phyloP scores from a whole-genome alignment of 2,888 invertebrate species.

The Carterocephalus palaemon region DNA sequence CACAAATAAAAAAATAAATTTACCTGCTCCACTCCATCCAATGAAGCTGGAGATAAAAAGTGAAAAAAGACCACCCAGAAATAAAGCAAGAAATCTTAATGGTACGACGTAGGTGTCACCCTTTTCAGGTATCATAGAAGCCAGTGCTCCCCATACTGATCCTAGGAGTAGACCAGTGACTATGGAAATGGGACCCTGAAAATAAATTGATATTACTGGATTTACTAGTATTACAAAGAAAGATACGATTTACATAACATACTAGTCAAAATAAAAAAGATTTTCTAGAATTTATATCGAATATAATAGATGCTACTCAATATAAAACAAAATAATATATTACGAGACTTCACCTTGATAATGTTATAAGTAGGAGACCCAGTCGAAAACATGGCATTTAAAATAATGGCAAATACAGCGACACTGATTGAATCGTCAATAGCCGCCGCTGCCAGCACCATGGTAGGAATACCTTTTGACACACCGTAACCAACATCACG shows the following conservation, averaged over 20 bases:
- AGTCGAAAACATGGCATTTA: slow-evolving; percentile 87
- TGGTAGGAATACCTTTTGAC: slow-evolving; percentile 91
- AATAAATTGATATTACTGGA: slow-evolving; percentile 28
- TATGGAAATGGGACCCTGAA: slow-evolving; percentile 83
- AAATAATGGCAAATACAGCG: slow-evolving; percentile 88
- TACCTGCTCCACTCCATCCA: slow-evolving; percentile 80
- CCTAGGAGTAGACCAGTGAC: slow-evolving; percentile 85
- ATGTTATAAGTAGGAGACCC: slow-evolving; percentile 81
- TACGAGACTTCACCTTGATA: slow-evolving; percentile 67
- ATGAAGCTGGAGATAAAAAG: slow-evolving; percentile 87
- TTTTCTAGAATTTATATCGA: too few relatives aligned
- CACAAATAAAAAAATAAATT: slow-evolving; percentile 11
- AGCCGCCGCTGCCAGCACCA: slow-evolving; percentile 91
- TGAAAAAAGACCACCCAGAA: slow-evolving; percentile 86
- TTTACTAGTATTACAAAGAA: too few relatives aligned
- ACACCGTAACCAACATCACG: slow-evolving; percentile 87
- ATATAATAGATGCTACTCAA: too few relatives aligned
- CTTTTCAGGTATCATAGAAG: slow-evolving; percentile 85
- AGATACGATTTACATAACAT: too few relatives aligned
- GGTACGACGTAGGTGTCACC: slow-evolving; percentile 83
- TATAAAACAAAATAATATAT: slow-evolving; percentile 6
- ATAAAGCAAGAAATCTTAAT: slow-evolving; percentile 83
- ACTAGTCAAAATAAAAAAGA: too few relatives aligned
- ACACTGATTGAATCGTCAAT: slow-evolving; percentile 95
- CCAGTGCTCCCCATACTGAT: slow-evolving; percentile 83